Conservation (phyloP, 1,140 invertebrate genomes). For the Cydia fagiglandana region DNA sequence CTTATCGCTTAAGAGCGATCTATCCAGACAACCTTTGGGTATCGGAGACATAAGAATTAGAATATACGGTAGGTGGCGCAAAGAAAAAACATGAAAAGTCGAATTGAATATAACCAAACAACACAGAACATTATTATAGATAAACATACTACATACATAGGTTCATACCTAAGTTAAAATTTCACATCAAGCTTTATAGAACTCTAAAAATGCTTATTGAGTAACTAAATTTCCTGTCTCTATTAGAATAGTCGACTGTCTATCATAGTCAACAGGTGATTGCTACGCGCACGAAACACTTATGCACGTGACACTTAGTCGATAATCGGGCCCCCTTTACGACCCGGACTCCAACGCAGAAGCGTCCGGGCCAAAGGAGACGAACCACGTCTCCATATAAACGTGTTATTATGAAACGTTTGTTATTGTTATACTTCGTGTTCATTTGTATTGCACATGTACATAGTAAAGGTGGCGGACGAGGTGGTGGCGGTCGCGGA, state of each 20-base stretch:
- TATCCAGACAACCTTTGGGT: too few relatives aligned
- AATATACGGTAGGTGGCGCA: too few relatives aligned
- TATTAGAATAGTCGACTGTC: neutral
- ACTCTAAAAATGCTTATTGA: too few relatives aligned
- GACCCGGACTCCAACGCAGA: neutral
- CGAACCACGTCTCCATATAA: constrained; percentile 17
- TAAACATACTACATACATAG: too few relatives aligned
- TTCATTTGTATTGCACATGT: constrained; percentile 7
- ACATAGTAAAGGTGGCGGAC: constrained; percentile 28
- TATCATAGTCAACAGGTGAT: neutral
- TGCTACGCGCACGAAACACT: constrained; percentile 5
- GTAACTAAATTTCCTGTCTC: neutral
- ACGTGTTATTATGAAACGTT: constrained; percentile 20
- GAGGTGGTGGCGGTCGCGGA: constrained; percentile 27
- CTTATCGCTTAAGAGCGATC: too few relatives aligned
- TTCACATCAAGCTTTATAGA: too few relatives aligned
- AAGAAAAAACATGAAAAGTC: too few relatives aligned
- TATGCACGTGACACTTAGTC: constrained; percentile 18
- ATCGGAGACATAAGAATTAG: too few relatives aligned
- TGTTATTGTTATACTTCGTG: constrained; percentile 27
- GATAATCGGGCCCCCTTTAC: constrained; percentile 20
- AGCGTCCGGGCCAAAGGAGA: constrained; percentile 10
- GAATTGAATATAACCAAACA: too few relatives aligned
- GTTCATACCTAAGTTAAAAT: too few relatives aligned
- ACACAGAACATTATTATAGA: too few relatives aligned